Conservation (phyloP, 2,113 vertebrate species). For the Hemicordylus capensis region DNA sequence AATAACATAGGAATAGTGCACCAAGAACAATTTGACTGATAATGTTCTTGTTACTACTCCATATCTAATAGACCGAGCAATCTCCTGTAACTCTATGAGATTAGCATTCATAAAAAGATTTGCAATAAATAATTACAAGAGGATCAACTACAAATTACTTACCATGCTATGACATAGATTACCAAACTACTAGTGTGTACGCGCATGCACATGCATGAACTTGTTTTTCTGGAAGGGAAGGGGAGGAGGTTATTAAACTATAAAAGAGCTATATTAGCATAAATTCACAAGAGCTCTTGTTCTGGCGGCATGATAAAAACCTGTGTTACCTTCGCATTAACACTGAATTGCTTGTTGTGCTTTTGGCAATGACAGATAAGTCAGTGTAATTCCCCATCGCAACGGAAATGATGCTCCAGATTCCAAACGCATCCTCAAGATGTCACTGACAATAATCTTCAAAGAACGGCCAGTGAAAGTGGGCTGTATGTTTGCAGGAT, state of each 20-base stretch:
- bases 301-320: constrained; percentile 88
- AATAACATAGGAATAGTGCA: constrained; percentile 64
- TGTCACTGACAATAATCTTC: constrained; percentile 96
- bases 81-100: constrained; percentile 74
- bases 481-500: constrained; percentile 92
- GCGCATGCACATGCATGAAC: constrained; percentile 47
- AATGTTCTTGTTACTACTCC: constrained; percentile 53
- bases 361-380: constrained; percentile 97
- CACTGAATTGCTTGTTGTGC: constrained; percentile 92
- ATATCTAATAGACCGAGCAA: constrained; percentile 68
- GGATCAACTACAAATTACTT: constrained; percentile 91
- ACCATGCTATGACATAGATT: constrained; percentile 87
- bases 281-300: constrained; percentile 89
- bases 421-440: constrained; percentile 91
- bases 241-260: constrained; percentile 84
- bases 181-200: constrained; percentile 72
- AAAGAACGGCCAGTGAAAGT: constrained; percentile 88
- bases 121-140: constrained; percentile 91
- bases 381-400: constrained; percentile 93
- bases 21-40: not conserved
- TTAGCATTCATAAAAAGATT: constrained; percentile 87
- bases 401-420: constrained; percentile 89
- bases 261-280: constrained; percentile 94
- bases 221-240: constrained; percentile 57
- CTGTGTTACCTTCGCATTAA: constrained; percentile 91